Evolutionary conservation across 2,113 vertebrate genomes (phyloP), one percentile per base, ranked within the genome.

Genomic region (Sciurus niger): DNA sequence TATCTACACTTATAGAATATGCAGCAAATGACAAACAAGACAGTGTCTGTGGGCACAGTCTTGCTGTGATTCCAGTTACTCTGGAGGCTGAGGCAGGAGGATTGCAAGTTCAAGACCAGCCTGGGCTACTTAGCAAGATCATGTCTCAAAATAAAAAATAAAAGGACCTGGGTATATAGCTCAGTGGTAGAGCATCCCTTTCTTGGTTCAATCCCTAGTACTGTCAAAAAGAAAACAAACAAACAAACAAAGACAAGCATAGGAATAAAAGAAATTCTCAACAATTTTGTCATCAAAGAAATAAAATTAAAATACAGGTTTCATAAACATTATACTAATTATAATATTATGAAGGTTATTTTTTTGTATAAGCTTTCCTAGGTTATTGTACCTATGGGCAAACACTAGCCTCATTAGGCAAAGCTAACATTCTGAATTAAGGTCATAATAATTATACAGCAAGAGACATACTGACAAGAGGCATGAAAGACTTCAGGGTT

Each of bases 401-500:
- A 76, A 60, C 4, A 3, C 4, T 48, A 40, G 6, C 32, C 3
- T 67, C 48, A 46, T 90, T 58, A 80, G 48, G 8, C 63, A 51
- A 55, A 51, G 17, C 2, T 25, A 25, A 25, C 30, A 10, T 18
- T 78, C 85, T n/a, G 14, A 7, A 25, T 72, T 80, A 48, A 70
- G 46, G 2, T 80, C 20, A 28, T 14, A 55, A 73, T 24, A 32
- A 12, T 74, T 8, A 8, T 60, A 70, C 43, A 67, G 9, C 13
- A 9, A 68, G 1, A 20, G 18, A 28, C 10, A 4, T 12, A 18
- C 11, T 28, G 10, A 86, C 0, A 34, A 6, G 28, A 37, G 16
- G 4, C 10, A 20, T 2, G 46, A 78, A 34, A 6, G 6, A 2
- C 1, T 55, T 65, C 34, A n/a, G 22, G 6, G 4, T n/a, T 40